Conservation (phyloP, 2,797 vertebrate species). For the Aldrovandia affinis region DNA sequence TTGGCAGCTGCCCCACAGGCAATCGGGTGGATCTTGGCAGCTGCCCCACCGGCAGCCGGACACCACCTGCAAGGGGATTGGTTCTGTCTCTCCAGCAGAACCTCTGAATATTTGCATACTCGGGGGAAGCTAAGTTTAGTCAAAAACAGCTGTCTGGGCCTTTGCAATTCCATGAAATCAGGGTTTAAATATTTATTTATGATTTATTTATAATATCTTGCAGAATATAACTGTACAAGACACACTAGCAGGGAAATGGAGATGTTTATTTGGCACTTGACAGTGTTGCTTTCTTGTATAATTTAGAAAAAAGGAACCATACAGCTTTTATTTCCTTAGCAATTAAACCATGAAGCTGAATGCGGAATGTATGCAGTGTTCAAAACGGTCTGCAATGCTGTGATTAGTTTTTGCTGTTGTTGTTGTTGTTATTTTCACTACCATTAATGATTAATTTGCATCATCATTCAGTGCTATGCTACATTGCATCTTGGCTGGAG, state of each 20-base stretch:
- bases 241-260: not conserved
- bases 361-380: not conserved
- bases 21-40: not conserved
- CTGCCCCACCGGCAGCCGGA: not conserved
- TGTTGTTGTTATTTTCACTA: not conserved
- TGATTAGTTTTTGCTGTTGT: not conserved
- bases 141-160: not conserved
- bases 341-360: not conserved
- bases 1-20: not conserved
- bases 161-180: not conserved
- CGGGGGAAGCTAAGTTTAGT: not conserved
- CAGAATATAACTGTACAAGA: not conserved
- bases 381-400: not conserved
- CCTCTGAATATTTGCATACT: not conserved
- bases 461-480: not conserved
- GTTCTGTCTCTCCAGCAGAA: not conserved
- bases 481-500: not conserved
- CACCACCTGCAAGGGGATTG: not conserved
- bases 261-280: not conserved
- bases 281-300: not conserved
- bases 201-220: not conserved
- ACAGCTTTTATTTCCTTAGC: not conserved
- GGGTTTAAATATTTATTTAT: no score
- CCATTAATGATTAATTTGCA: not conserved
- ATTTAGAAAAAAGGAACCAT: not conserved